These are phyloP conservation scores for Ricordea florida DNA, from an alignment of 92 coral and sea anemone genomes.

Conservation along the genomic window DNA sequence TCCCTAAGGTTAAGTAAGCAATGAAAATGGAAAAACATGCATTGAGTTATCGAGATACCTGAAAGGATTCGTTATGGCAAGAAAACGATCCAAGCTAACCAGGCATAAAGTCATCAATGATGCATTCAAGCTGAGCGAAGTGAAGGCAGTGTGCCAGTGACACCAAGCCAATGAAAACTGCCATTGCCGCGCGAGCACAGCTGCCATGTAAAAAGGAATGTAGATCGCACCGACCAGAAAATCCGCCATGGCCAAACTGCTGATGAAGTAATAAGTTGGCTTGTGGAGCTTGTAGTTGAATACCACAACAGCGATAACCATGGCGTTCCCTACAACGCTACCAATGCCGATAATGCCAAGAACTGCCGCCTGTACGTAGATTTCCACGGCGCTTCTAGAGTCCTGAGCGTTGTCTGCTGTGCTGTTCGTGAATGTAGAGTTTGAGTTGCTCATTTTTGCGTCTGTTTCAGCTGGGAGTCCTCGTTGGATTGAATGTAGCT, in stretches of 20 bases:
- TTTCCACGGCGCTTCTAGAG: constrained; percentile 32
- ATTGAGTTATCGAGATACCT: no score
- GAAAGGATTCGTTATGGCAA: constrained; percentile 74
- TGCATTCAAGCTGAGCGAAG: constrained; percentile 71
- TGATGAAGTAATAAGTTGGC: constrained; percentile 78
- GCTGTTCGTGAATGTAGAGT: no score
- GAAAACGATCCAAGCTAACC: constrained; percentile 77
- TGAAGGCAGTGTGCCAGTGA: constrained; percentile 62
- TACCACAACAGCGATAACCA: constrained; percentile 43
- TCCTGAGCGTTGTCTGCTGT: no score
- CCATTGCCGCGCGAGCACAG: constrained; percentile 64
- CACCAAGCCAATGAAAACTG: constrained; percentile 62
- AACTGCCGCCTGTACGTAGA: constrained; percentile 16
- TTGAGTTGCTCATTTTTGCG: background rate
- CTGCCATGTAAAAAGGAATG: constrained; percentile 63
- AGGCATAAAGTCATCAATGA: constrained; percentile 69
- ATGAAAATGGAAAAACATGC: no score
- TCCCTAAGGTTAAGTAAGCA: no score
- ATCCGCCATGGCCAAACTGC: constrained; percentile 73
- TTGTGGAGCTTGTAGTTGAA: constrained; percentile 69
- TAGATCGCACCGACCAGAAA: constrained; percentile 59
- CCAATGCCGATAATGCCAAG: constrained; percentile 46
- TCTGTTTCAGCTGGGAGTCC: no score
- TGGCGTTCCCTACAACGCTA: constrained; percentile 55
- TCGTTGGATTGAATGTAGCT: no score